phyloP scores from a whole-genome alignment of 2,113 vertebrate species.

The Meriones unguiculatus region DNA sequence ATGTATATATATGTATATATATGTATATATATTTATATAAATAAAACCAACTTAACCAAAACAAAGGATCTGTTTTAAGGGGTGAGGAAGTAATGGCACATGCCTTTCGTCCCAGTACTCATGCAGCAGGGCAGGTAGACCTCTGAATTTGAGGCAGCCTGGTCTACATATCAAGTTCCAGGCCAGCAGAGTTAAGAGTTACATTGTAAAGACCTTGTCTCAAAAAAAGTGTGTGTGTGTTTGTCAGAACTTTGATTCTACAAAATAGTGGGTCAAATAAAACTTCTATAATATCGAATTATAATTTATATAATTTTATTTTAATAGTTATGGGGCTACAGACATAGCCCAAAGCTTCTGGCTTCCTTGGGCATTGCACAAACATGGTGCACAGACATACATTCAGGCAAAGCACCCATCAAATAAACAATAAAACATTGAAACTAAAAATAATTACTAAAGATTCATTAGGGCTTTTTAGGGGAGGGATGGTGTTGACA shows the following conservation, averaged over 20 bases:
- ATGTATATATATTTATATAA: too few species aligned
- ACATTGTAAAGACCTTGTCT: background rate
- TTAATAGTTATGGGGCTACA: conserved; percentile 16
- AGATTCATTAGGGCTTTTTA: background rate
- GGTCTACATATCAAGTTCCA: background rate
- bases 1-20: too few species aligned
- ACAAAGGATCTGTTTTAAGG: background rate
- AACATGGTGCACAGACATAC: background rate
- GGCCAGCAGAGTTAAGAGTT: background rate
- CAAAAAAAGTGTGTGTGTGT: background rate
- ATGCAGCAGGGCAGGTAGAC: background rate
- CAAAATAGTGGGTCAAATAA: background rate
- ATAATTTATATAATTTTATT: background rate
- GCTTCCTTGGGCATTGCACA: background rate
- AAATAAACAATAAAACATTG: background rate
- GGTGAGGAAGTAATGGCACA: background rate
- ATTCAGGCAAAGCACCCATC: background rate
- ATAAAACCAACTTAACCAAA: background rate
- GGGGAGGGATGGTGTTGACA: background rate
- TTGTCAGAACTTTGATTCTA: background rate
- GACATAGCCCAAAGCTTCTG: background rate
- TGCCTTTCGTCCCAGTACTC: background rate
- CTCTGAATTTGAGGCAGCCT: background rate
- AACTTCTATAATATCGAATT: background rate
- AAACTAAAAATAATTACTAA: background rate